Conservation (phyloP, 2,113 vertebrate species). For the Pterophyllum scalare region DNA sequence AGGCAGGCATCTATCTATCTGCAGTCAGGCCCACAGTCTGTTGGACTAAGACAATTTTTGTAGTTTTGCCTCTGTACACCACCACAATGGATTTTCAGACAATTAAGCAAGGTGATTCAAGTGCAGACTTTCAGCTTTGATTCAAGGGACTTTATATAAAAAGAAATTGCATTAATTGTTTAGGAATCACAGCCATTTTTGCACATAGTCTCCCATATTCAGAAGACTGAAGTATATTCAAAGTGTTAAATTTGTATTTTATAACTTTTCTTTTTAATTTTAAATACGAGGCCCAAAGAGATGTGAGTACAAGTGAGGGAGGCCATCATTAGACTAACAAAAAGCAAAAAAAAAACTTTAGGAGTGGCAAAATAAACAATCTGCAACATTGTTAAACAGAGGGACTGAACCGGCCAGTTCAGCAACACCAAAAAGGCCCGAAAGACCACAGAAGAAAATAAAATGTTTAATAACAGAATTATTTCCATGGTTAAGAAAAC, state of each 20-base stretch:
- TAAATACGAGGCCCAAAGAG: background rate
- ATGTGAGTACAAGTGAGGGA: background rate
- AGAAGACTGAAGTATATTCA: too few species aligned
- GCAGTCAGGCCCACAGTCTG: background rate
- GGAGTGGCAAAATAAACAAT: background rate
- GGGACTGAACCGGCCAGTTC: background rate
- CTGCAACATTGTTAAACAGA: background rate
- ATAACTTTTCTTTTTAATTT: background rate
- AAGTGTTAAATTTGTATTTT: too few species aligned
- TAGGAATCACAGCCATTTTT: too few species aligned
- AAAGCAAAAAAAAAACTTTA: background rate
- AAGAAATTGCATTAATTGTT: too few species aligned
- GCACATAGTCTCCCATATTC: too few species aligned
- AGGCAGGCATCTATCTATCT: background rate
- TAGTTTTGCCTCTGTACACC: background rate
- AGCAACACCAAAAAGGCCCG: background rate
- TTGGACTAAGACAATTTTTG: background rate
- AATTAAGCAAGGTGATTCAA: background rate
- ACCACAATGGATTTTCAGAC: background rate
- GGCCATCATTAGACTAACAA: too few species aligned
- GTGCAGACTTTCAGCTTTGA: too few species aligned
- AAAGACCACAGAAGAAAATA: background rate
- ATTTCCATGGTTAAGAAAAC: too few species aligned
- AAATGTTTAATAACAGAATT: too few species aligned
- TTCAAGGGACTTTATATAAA: too few species aligned